These are phyloP conservation scores for Dicentrarchus labrax DNA, from an alignment of 2,113 vertebrate species.

Conservation along the genomic window DNA sequence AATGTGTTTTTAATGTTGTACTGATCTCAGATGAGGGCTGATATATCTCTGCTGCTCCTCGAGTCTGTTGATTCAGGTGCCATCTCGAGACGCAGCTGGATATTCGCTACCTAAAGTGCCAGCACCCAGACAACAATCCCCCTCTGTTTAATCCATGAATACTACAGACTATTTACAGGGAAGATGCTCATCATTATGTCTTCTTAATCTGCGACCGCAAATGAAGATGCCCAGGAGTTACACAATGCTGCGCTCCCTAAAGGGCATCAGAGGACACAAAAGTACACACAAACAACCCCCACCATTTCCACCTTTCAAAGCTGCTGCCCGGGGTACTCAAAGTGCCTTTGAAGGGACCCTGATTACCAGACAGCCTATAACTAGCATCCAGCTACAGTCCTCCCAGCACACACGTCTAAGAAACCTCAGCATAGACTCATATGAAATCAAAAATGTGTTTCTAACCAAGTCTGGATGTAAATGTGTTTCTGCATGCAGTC, in stretches of 20 bases:
- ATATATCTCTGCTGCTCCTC: constrained; percentile 12
- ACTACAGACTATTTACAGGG: constrained; percentile 9
- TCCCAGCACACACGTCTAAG: not conserved
- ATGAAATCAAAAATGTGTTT: constrained; percentile 1
- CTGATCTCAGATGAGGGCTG: constrained; percentile 1
- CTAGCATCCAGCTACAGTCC: constrained; percentile 24
- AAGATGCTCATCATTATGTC: constrained; percentile 18
- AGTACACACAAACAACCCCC: constrained; percentile 44
- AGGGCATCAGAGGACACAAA: constrained; percentile 45
- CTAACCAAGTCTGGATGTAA: not conserved
- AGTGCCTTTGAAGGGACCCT: constrained; percentile 55
- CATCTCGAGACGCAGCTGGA: constrained; percentile 3
- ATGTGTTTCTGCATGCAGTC: not conserved
- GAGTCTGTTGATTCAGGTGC: constrained; percentile 14
- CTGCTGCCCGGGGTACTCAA: constrained; percentile 55
- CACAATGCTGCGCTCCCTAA: constrained; percentile 23
- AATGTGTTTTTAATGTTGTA: constrained; percentile 25
- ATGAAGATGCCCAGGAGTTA: constrained; percentile 14
- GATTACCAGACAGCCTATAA: constrained; percentile 51
- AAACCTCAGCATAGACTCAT: constrained; percentile 3
- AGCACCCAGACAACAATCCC: not conserved
- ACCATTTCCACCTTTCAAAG: constrained; percentile 56
- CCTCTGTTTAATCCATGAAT: constrained; percentile 4
- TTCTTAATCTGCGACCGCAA: constrained; percentile 24
- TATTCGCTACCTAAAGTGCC: not conserved